A percentile compares a stretch with the other conserved stretches of the same genome.
These are phyloP conservation scores for Centropus unirufus DNA, from an alignment of 2,113 vertebrate genomes.

Conservation along the genomic window DNA sequence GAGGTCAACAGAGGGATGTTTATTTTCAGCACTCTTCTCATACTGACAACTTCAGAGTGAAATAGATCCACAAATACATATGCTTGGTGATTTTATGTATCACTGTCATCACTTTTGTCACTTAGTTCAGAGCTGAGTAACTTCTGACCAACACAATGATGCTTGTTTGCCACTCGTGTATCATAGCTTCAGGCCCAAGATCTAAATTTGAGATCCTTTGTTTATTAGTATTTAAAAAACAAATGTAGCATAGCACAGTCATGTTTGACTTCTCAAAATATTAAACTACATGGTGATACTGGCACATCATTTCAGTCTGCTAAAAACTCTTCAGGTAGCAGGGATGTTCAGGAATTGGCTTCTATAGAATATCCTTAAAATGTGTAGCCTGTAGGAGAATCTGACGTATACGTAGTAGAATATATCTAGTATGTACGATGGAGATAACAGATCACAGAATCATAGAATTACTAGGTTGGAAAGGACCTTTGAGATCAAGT, in stretches of 20 bases:
- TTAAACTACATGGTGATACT: neutral
- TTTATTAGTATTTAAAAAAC: constrained; percentile 57
- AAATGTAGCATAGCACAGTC: neutral
- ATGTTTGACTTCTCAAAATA: constrained; percentile 15
- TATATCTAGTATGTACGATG: neutral
- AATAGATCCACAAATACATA: neutral
- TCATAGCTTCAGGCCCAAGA: constrained; percentile 30
- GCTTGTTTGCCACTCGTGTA: neutral
- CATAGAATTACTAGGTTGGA: no score
- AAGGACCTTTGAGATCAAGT: no score
- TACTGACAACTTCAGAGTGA: constrained; percentile 23
- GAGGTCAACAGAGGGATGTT: constrained; percentile 26
- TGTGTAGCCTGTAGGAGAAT: neutral
- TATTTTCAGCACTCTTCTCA: constrained; percentile 61
- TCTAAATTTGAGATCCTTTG: constrained; percentile 46
- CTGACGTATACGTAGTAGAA: rapidly evolving
- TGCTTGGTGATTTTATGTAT: constrained; percentile 10
- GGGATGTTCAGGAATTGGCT: neutral
- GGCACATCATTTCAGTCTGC: neutral
- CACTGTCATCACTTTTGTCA: neutral
- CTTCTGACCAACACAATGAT: constrained; percentile 34
- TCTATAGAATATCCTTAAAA: neutral
- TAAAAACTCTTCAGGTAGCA: neutral
- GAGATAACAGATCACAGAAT: no score
- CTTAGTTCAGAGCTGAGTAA: constrained; percentile 23